These are phyloP conservation scores for Gnatocerus cornutus DNA, from an alignment of 2,888 invertebrate species.

Conservation along the genomic window DNA sequence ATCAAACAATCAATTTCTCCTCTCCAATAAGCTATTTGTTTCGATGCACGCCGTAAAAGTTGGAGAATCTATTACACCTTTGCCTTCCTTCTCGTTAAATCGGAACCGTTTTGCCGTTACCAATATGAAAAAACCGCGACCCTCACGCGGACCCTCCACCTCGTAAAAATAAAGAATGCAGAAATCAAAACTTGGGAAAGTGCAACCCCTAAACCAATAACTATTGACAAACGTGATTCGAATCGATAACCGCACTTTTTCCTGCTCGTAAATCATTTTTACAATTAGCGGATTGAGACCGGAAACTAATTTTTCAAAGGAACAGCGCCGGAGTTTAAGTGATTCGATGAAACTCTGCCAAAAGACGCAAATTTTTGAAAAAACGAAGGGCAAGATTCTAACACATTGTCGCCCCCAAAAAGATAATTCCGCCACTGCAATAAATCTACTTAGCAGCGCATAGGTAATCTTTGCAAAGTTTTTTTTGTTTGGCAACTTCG, in stretches of 20 bases:
- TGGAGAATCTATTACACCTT: conserved; percentile 29
- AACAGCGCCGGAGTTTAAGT: too few species aligned
- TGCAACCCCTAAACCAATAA: conserved; percentile 61
- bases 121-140: conserved; percentile 27
- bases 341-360: too few species aligned
- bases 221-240: conserved; percentile 63
- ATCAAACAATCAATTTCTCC: conserved; percentile 34
- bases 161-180: conserved; percentile 53
- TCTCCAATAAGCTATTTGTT: conserved; percentile 1
- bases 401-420: background rate
- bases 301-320: conserved; percentile 31
- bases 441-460: conserved; percentile 38
- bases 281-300: conserved; percentile 63
- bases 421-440: conserved; percentile 5
- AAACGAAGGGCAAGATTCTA: too few species aligned
- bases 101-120: background rate
- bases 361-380: too few species aligned
- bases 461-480: conserved; percentile 8
- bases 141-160: conserved; percentile 20
- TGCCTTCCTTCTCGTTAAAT: conserved; percentile 10
- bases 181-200: conserved; percentile 59
- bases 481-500: conserved; percentile 18
- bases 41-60: conserved; percentile 14
- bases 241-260: conserved; percentile 57
- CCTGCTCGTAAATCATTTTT: conserved; percentile 62